Conservation (phyloP, 1,140 invertebrate species). For the Diploscapter pachys region DNA sequence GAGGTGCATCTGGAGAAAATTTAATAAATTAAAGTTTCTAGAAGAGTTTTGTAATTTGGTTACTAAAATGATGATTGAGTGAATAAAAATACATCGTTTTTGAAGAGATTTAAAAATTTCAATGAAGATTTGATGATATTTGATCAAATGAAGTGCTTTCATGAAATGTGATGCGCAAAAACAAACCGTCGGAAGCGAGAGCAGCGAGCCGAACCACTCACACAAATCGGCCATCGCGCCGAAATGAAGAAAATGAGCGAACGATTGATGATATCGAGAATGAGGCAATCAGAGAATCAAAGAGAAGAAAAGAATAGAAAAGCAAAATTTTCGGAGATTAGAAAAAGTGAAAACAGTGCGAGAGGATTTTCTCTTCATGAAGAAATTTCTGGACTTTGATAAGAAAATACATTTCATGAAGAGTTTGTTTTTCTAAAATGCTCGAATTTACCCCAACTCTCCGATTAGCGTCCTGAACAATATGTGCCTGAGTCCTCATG, state of each 20-base stretch:
- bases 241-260: too few relatives aligned
- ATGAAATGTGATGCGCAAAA: too few relatives aligned
- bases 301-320: neutral
- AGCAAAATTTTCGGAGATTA: conserved; percentile 1
- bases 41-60: too few relatives aligned
- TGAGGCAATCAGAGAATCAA: conserved; percentile 8
- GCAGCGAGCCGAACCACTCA: too few relatives aligned
- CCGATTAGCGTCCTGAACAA: conserved; percentile 24
- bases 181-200: too few relatives aligned
- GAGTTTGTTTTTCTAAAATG: neutral
- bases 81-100: too few relatives aligned
- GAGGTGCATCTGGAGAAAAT: conserved; percentile 29
- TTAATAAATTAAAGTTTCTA: neutral
- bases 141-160: too few relatives aligned
- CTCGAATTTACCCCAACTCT: conserved; percentile 24
- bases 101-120: too few relatives aligned
- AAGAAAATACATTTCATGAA: too few relatives aligned
- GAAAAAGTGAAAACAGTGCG: conserved; percentile 3
- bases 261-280: neutral
- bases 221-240: too few relatives aligned
- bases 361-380: conserved; percentile 5
- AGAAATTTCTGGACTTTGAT: neutral
- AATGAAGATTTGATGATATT: too few relatives aligned
- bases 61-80: too few relatives aligned
- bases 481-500: conserved; percentile 22